Evolutionary conservation across 2,888 invertebrate genomes (phyloP), one percentile per base, ranked within the genome.

Genomic region (Helicoverpa assulta): DNA sequence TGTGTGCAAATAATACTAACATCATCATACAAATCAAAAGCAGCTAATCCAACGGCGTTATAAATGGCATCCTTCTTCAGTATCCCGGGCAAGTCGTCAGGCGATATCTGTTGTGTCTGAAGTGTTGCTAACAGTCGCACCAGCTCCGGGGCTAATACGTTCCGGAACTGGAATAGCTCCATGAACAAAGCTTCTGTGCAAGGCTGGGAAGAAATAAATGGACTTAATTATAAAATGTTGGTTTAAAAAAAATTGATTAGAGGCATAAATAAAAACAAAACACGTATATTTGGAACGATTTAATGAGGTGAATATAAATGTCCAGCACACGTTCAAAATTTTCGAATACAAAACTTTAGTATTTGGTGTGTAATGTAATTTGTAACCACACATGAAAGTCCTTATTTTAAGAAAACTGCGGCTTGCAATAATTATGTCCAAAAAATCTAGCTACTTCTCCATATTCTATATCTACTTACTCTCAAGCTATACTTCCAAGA

Each of bases 401-500:
- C 26, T 33, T 33, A 33, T 33, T 33, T 8, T 1, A 33, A 33
- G 33, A 33, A 33, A 33, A 33, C 33, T 33, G 33, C 8, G 7
- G 33, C 7, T 29, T 29, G 29, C 6, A 33, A 33, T 33, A 7
- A 33, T 33, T 7, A 33, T 33, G 1, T 33, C 33, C 1, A 7
- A 33, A 0, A 33, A 6, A 33, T 33, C 33, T 26, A 26, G 33
- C 10, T 4, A 33, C 33, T 33, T 33, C 33, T 7, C 33, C 33
- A 7, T 33, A 37, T 37, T 37, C 37, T 12, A 37, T 10, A 2
- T 5, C 19, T 12, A 93, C 96, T 94, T 92, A 98, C 98, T 96
- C 98, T 96, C 74, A 99, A 95, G 86, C 98, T 98, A 89, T 98
- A 99, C 89, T 98, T 99, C 98, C 98, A 99, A n/a, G 98, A 97